Conservation (phyloP, 2,113 vertebrate genomes). For the Menura novaehollandiae region DNA sequence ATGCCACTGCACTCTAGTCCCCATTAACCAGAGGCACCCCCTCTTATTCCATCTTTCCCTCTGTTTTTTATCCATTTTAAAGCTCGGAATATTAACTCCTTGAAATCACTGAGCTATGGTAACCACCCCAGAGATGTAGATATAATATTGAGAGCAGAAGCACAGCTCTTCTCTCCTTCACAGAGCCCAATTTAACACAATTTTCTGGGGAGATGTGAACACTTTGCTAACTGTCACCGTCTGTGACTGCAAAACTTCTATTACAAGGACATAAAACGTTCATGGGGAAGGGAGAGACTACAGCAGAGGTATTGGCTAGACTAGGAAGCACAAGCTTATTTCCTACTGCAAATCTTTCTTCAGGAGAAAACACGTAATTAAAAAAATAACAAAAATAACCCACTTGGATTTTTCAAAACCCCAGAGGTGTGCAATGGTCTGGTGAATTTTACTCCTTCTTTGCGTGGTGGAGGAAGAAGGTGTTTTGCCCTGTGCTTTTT, state of each 20-base stretch:
- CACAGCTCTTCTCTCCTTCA: background rate
- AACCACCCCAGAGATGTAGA: background rate
- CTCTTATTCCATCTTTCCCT: background rate
- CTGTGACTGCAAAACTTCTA: background rate
- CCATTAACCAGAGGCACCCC: background rate
- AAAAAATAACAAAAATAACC: background rate
- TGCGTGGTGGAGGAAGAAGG: background rate
- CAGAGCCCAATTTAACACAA: background rate
- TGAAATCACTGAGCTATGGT: background rate
- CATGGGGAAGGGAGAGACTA: background rate
- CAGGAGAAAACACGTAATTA: background rate
- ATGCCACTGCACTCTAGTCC: accelerated
- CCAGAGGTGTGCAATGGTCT: too few species aligned
- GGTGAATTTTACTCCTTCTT: background rate
- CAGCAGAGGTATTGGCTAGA: background rate
- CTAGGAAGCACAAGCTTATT: background rate
- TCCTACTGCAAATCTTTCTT: background rate
- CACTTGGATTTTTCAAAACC: background rate
- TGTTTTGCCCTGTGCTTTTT: background rate
- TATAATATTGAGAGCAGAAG: background rate
- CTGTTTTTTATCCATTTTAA: background rate
- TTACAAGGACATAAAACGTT: background rate
- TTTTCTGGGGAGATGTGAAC: background rate
- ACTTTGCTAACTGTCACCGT: background rate
- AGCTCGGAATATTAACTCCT: background rate